phyloP scores from a whole-genome alignment of 2,888 invertebrate species.

The Margaritifera margaritifera region DNA sequence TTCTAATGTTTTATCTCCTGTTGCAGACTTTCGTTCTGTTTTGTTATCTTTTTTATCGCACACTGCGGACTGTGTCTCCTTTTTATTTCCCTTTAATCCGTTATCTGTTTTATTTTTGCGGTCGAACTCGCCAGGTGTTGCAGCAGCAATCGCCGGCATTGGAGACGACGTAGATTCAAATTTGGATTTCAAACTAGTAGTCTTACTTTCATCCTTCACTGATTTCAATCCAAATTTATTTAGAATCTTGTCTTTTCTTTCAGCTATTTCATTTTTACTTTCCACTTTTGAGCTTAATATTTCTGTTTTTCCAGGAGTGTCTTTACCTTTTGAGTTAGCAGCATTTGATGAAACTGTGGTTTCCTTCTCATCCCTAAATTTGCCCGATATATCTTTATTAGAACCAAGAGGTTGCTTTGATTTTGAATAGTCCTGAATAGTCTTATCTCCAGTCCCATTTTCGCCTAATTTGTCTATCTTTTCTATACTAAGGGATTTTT shows the following conservation, averaged over 20 bases:
- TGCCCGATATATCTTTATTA: not conserved
- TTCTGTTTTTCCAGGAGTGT: no score
- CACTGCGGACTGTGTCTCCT: not conserved
- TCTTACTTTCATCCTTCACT: slow-evolving; percentile 4
- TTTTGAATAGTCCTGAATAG: not conserved
- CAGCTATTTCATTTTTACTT: slow-evolving; percentile 2
- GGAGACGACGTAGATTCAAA: slow-evolving; percentile 11
- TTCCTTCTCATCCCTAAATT: slow-evolving; percentile 1
- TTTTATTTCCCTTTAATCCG: not conserved
- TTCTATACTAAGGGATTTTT: not conserved
- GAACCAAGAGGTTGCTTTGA: slow-evolving; percentile 4
- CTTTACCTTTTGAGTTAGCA: no score
- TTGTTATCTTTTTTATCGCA: slow-evolving; percentile 8
- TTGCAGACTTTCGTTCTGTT: slow-evolving; percentile 15
- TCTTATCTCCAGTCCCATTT: slow-evolving; percentile 14
- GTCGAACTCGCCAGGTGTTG: slow-evolving; percentile 4
- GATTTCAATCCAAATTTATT: slow-evolving; percentile 6
- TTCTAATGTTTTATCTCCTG: slow-evolving; percentile 11
- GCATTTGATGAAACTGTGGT: not conserved
- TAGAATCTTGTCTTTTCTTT: slow-evolving; percentile 3
- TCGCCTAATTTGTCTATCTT: slow-evolving; percentile 2
- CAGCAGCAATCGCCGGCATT: slow-evolving; percentile 2
- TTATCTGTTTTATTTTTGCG: slow-evolving; percentile 12
- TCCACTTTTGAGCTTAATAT: no score
- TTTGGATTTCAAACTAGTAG: slow-evolving; percentile 13